Evolutionary conservation across 2,797 vertebrate genomes (phyloP).

Genomic region (Chrysocyon brachyurus): DNA sequence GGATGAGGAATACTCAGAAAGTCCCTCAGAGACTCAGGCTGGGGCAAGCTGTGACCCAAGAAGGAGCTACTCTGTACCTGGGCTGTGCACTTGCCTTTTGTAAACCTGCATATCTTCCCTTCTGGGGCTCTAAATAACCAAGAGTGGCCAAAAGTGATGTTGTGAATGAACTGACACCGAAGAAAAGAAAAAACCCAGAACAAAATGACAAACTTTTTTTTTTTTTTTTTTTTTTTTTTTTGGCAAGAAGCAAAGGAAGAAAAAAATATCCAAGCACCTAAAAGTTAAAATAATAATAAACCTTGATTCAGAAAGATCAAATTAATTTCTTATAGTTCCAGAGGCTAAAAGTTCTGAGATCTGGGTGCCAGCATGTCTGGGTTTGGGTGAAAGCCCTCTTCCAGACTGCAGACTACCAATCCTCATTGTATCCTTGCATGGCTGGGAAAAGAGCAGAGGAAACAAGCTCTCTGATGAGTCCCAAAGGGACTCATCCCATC

Average conservation of each 20-base stretch:
- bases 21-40: not conserved
- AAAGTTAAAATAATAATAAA: not conserved
- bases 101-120: not conserved
- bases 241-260: not conserved
- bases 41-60: not conserved
- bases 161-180: not conserved
- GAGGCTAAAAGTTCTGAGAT: not conserved
- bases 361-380: not conserved
- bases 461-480: not conserved
- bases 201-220: not conserved
- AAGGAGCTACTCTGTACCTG: not conserved
- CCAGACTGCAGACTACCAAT: not conserved
- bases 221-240: not conserved
- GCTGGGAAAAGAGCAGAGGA: not conserved
- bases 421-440: not conserved
- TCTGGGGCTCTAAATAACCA: not conserved
- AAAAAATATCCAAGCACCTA: not conserved
- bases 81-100: not conserved
- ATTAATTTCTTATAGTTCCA: not conserved
- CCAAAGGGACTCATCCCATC: not conserved
- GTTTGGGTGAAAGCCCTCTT: not conserved
- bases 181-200: not conserved
- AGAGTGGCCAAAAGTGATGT: too few species aligned
- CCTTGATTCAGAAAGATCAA: not conserved
- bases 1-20: not conserved